Evolutionary conservation across 2,888 invertebrate species (phyloP).

Genomic region (Amiota communis): DNA sequence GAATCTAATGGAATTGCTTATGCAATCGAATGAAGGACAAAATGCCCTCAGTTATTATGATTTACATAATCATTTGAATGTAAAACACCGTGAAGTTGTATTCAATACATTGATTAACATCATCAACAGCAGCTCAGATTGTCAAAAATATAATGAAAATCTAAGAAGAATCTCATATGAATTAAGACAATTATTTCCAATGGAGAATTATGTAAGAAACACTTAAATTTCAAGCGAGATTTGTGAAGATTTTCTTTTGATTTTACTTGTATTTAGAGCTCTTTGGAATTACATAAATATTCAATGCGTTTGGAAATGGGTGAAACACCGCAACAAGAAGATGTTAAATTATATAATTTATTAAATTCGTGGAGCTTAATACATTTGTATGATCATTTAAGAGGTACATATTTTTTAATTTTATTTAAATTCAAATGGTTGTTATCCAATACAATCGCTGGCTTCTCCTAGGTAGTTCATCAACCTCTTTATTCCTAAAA

Average conservation of each 20-base stretch:
- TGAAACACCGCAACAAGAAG: neutral
- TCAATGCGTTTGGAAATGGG: neutral
- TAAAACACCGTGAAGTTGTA: slow-evolving; percentile 11
- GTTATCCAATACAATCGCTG: too few species aligned
- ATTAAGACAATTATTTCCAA: slow-evolving; percentile 15
- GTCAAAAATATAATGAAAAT: neutral
- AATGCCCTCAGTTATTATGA: slow-evolving; percentile 10
- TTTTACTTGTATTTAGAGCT: neutral
- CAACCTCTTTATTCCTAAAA: too few species aligned
- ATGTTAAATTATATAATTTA: neutral
- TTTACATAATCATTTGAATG: slow-evolving; percentile 15
- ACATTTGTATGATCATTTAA: slow-evolving; percentile 21
- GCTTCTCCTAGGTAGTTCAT: too few species aligned
- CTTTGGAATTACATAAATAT: slow-evolving; percentile 13
- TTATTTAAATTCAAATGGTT: too few species aligned
- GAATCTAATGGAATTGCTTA: slow-evolving; percentile 7
- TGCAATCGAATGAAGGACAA: neutral
- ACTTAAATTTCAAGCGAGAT: neutral
- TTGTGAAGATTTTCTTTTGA: neutral
- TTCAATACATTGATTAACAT: slow-evolving; percentile 4
- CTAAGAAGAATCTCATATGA: slow-evolving; percentile 4
- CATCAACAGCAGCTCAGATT: neutral
- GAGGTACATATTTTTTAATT: neutral
- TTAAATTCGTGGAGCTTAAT: slow-evolving; percentile 4
- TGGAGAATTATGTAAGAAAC: slow-evolving; percentile 16